Evolutionary conservation across 2,888 invertebrate genomes (phyloP), one percentile per base, ranked within the genome.

Genomic region (Nesidiocoris tenuis): DNA sequence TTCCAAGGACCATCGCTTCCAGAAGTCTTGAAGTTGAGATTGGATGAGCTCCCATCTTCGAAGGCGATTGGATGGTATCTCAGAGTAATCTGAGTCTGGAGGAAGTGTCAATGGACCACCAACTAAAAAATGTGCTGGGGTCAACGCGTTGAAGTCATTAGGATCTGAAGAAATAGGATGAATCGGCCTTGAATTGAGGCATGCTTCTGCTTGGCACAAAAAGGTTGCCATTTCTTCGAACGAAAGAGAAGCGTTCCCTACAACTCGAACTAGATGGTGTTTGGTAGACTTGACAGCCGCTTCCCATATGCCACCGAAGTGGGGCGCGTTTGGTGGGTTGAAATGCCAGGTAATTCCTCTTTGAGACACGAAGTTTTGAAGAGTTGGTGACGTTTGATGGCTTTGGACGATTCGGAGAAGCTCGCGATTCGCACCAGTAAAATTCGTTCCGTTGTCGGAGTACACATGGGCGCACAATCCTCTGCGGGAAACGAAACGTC

Each of bases 401-500:
- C 61, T 2, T 65, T n/a, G n/a, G n/a, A n/a, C n/a, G n/a, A n/a
- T n/a, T n/a, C n/a, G n/a, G n/a, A n/a, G n/a, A n/a, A n/a, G n/a
- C n/a, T n/a, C n/a, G n/a, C n/a, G n/a, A n/a, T n/a, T n/a, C n/a
- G n/a, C n/a, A n/a, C n/a, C n/a, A n/a, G n/a, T n/a, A n/a, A n/a
- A n/a, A n/a, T n/a, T n/a, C n/a, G n/a, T n/a, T n/a, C n/a, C n/a
- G n/a, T n/a, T n/a, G n/a, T n/a, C n/a, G n/a, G n/a, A n/a, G n/a
- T n/a, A n/a, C n/a, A n/a, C n/a, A n/a, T n/a, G n/a, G n/a, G n/a
- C n/a, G n/a, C n/a, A n/a, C n/a, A n/a, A 21, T 0, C 80, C 81
- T 61, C 80, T 63, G 1, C 79, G 74, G 7, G 79, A 74, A 0
- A 79, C 39, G 24, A 81, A 80, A 7, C 79, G 68, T 5, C 75